Evolutionary conservation across 64 coral and sea anemone species (phyloP).

Genomic region (Montipora cactus): DNA sequence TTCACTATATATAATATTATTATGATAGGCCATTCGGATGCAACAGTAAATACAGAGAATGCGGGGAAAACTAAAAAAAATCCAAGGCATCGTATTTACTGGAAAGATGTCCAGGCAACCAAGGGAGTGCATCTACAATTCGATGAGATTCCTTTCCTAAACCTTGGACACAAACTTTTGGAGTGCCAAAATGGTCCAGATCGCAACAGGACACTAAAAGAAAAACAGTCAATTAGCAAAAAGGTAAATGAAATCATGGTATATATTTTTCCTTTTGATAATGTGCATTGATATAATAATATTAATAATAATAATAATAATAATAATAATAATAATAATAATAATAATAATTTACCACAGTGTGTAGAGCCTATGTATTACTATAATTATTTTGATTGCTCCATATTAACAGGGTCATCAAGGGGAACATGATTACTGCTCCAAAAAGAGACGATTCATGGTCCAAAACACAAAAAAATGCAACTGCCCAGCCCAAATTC

Average conservation of each 20-base stretch:
- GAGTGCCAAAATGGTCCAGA: constrained; percentile 52
- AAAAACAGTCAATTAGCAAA: constrained; percentile 45
- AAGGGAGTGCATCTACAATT: not conserved
- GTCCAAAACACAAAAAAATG: constrained; percentile 69
- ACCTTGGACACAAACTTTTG: constrained; percentile 11
- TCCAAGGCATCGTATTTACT: not conserved
- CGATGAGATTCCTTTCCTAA: constrained; percentile 29
- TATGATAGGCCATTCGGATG: too few species aligned
- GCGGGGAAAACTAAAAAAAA: not conserved
- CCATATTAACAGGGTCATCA: constrained; percentile 1
- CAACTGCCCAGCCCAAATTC: constrained; percentile 42
- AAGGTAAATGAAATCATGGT: not conserved
- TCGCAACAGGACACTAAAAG: constrained; percentile 19
- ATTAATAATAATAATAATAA: too few species aligned
- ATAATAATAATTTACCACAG: too few species aligned
- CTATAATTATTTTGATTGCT: not conserved
- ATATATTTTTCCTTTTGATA: too few species aligned
- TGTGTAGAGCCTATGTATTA: too few species aligned
- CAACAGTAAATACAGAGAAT: not conserved
- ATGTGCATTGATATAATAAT: not conserved
- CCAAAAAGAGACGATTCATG: constrained; percentile 26
- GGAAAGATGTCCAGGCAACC: not conserved
- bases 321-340: not conserved
- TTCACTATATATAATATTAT: too few species aligned
- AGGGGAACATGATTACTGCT: constrained; percentile 29